Evolutionary conservation across 2,113 vertebrate species (phyloP), one percentile per base, ranked within the genome.

Genomic region (Clinocottus analis): DNA sequence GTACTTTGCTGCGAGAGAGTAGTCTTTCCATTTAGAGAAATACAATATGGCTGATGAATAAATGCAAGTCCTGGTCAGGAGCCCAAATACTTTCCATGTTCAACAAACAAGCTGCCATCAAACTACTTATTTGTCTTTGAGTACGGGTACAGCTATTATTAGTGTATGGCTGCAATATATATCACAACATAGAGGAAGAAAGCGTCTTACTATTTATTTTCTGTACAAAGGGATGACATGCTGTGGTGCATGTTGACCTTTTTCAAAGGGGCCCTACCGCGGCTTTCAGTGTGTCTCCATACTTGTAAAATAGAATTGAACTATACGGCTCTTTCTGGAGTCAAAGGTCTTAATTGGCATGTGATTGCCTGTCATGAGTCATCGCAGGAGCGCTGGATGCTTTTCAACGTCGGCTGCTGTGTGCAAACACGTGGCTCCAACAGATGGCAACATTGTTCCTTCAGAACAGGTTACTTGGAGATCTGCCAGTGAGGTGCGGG

Each of bases 381-480:
- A 91, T 89, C 78, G 29, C 55, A 29, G 76, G 53, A 43, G 65
- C 5, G 49, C 72, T 74, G 81, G 77, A 53, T 79, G 66, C 43
- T 82, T 89, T 68, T 89, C 81, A 74, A 1, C 62, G 77, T 55
- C 29, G 10, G 49, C 29, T 19, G 14, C 74, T 79, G 76, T 85
- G 84, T 85, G 84, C 75, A 90, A 87, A 86, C 80, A 78, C 75
- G 23, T 2, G n/a, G 66, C 62, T 87, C 93, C 93, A 94, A 94
- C 91, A 94, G 94, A 94, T 94, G 94, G 94, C 94, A 94, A 94
- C 91, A 91, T 95, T 93, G 92, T 89, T 85, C 92, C 87, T 94
- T 39, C 67, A 39, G 2, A 85, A 87, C 80, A 88, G 81, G 84
- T 91, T 90, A 91, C 60, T 74, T 83, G 89, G 85, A 71, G 27